Conservation (phyloP, 2,888 invertebrate species). For the Pyrrhia umbra region DNA sequence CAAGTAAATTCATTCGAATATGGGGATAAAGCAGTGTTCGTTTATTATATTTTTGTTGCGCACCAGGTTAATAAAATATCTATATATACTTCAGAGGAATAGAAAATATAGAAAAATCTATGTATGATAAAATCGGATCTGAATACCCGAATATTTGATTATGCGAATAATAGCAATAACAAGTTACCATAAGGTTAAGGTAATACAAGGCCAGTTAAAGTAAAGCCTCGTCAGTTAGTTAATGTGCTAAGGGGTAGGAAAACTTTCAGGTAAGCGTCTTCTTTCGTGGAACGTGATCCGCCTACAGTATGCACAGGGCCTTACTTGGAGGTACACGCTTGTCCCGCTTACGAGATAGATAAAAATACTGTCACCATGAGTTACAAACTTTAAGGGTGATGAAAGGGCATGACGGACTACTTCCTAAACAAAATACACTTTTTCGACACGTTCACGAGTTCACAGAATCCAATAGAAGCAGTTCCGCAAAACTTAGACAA, state of each 20-base stretch:
- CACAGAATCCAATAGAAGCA: conserved; percentile 50
- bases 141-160: conserved; percentile 40
- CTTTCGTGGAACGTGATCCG: conserved; percentile 85
- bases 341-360: conserved; percentile 60
- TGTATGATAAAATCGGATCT: too few relatives aligned
- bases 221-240: conserved; percentile 77
- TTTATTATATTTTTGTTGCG: too few relatives aligned
- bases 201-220: conserved; percentile 73
- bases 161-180: conserved; percentile 62
- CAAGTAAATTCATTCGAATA: conserved; percentile 2
- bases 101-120: too few relatives aligned
- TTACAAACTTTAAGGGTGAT: conserved; percentile 62
- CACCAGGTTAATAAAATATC: too few relatives aligned
- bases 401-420: conserved; percentile 60
- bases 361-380: conserved; percentile 67
- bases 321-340: conserved; percentile 58
- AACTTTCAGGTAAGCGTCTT: conserved; percentile 89
- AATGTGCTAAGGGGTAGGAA: conserved; percentile 88
- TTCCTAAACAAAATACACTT: conserved; percentile 58
- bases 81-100: too few relatives aligned
- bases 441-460: conserved; percentile 54
- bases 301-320: conserved; percentile 72
- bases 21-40: too few relatives aligned
- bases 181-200: conserved; percentile 70
- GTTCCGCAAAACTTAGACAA: conserved; percentile 49